These are phyloP conservation scores for Choloepus didactylus DNA, from an alignment of 2,797 vertebrate species.

Conservation along the genomic window DNA sequence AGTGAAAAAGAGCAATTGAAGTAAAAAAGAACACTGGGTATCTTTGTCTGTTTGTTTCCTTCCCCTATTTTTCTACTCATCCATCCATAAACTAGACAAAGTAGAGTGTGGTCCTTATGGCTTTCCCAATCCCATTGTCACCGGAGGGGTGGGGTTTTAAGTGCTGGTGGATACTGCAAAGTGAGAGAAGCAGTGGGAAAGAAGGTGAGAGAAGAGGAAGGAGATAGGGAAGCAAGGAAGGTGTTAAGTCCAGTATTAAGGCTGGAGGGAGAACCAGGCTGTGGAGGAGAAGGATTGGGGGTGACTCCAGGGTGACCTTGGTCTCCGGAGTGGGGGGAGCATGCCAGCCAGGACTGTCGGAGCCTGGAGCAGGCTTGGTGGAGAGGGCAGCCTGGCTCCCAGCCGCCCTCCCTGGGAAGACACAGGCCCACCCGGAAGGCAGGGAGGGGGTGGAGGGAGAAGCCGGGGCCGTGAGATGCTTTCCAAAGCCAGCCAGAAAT, in stretches of 20 bases:
- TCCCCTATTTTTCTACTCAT: too few relatives aligned
- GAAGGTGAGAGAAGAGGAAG: too few relatives aligned
- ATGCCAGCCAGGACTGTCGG: background rate
- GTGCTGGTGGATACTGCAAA: background rate
- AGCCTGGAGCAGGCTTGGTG: background rate
- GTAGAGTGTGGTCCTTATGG: too few relatives aligned
- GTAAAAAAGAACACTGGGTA: too few relatives aligned
- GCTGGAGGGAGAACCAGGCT: fast-evolving
- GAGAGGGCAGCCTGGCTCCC: background rate
- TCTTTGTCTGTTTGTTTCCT: too few relatives aligned
- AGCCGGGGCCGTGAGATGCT: fast-evolving
- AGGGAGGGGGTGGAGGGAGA: background rate
- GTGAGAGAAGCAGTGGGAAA: background rate
- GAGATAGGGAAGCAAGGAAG: background rate
- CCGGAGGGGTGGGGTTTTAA: background rate
- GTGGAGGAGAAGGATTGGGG: background rate
- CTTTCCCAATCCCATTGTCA: too few relatives aligned
- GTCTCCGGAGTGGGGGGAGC: background rate
- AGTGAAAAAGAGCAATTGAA: too few relatives aligned
- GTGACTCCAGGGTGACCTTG: background rate
- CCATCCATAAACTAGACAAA: too few relatives aligned
- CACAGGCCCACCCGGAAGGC: background rate
- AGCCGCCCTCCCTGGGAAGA: background rate
- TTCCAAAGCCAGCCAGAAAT: background rate
- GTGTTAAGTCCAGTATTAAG: too few relatives aligned